Base-by-base conservation (phyloP, 2,113 vertebrate genomes). In the Protobothrops mucrosquamatus region DNA sequence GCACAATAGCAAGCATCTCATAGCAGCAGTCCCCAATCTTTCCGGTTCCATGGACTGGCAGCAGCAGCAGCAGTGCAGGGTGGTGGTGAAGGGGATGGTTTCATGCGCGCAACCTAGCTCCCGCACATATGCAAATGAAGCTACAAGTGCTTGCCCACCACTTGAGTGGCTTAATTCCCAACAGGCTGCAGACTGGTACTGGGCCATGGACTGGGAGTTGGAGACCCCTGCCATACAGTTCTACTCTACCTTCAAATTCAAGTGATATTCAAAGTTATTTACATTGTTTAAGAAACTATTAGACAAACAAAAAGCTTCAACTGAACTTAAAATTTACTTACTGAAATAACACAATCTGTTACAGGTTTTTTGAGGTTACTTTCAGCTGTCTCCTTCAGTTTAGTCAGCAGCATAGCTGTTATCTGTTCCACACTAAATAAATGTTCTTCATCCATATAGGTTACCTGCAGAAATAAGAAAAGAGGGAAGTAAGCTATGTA, bases 331-430 rank as follows among this genome's bases (percentile, higher is more conserved):
- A 22, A 5, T 57, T 89, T 94, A 97, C 98, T 98, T 97, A 99
- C 99, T 89, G 99, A 99, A 96, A 99, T 98, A 94, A 99, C 99
- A 87, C 99, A 99, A 95, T 99, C 99, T 9, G 98, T 98, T 20
- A 99, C 99, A 24, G 99, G 99, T 95, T 99, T 99, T 97, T 99
- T 99, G 87, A 99, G 98, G 0, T 98, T 98, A 96, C 97, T 98
- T 97, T 99, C 99, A 93, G 99, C 99, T 0, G 99, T 99, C 96
- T 99, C 99, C 96, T 99, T 99, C 95, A 99, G 97, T 94, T 99
- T 99, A 94, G 98, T 99, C 93, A 99, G 98, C 93, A 99, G 98
- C 99, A 99, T 99, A 92, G 97, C 99, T 4, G 98, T 98, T 94
- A 99, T 98, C 95, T 99, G 99, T 59, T 99, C 99, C 2, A 98